These are phyloP conservation scores for Phalacrocorax pelagicus DNA, from an alignment of 2,113 vertebrate species.

Conservation along the genomic window DNA sequence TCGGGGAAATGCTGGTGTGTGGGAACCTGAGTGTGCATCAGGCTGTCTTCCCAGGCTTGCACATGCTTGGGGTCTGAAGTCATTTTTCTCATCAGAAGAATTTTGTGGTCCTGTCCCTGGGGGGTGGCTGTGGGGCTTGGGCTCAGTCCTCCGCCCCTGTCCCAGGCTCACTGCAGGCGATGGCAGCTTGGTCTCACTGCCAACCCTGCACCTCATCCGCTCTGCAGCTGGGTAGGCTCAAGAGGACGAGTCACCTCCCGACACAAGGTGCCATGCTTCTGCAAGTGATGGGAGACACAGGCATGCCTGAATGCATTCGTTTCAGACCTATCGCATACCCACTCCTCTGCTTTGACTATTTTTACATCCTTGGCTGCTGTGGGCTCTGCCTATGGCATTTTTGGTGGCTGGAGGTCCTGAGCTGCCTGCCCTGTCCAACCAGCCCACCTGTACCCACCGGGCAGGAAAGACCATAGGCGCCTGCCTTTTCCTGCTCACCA, in stretches of 20 bases:
- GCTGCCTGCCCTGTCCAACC: background rate
- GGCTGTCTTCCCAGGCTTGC: background rate
- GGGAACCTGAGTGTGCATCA: rapidly evolving
- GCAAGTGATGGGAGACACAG: background rate
- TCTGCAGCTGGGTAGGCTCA: background rate
- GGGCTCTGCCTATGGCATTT: rapidly evolving
- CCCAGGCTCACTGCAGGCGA: background rate
- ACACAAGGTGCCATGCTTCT: background rate
- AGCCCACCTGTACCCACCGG: rapidly evolving
- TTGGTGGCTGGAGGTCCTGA: background rate
- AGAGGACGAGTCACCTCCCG: background rate
- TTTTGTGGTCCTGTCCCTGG: background rate
- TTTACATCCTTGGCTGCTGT: background rate
- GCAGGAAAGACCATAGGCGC: background rate
- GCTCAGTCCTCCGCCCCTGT: background rate
- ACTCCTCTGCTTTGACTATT: background rate
- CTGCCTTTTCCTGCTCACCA: background rate
- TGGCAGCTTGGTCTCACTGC: background rate
- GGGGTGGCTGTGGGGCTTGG: background rate
- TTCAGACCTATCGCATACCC: background rate
- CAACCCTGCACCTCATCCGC: background rate
- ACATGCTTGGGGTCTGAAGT: rapidly evolving
- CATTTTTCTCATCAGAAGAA: background rate
- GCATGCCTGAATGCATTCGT: rapidly evolving
- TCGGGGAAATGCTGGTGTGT: background rate